Base-by-base conservation (phyloP, 2,888 invertebrate genomes). In the Tipula helvola region DNA sequence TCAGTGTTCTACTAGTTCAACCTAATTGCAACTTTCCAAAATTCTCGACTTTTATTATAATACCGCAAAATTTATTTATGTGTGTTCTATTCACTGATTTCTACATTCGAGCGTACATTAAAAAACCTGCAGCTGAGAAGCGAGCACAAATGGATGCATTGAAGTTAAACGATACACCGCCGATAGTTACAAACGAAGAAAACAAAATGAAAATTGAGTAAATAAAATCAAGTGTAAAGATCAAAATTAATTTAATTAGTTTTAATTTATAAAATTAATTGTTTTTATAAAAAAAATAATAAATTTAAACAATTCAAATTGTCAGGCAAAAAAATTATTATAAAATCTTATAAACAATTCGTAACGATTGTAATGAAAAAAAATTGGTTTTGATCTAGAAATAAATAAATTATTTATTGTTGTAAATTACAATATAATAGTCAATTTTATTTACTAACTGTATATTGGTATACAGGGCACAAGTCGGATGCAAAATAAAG, bases 41-140 rank as follows among this genome's bases (percentile, higher is more conserved):
- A 12, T 93, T 93, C 92, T 89, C 90, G 0, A 91, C 92, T 0
- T 92, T 92, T 0, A 10, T 94, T 0, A 92, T 95, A 86, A 90
- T 95, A 0, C 94, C 95, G 0, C 95, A 95, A 89, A 94, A 95
- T 89, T 86, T 94, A 0, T 95, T 95, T 89, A 94, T 95, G 93
- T 91, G 95, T 0, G 89, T 93, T 5, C 90, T 95, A 0, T 95
- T 95, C 89, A 89, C 92, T 0, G 95, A 95, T 87, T 95, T 95
- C 89, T 95, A 95, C 88, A 93, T 93, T 86, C 94, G 93, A 89
- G 89, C 93, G 0, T 95, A 95, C 88, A 89, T 94, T 1, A 90
- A 87, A 41, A 92, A 91, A 71, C 85, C 84, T 0, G n/a, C 16
- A n/a, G 41, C 84, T 28, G 71, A 71, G n/a, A 71, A 71, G 28